A percentile compares a stretch with the other conserved stretches of the same genome.
Conservation (phyloP, 2,888 invertebrate genomes). For the Oscheius sp. region DNA sequence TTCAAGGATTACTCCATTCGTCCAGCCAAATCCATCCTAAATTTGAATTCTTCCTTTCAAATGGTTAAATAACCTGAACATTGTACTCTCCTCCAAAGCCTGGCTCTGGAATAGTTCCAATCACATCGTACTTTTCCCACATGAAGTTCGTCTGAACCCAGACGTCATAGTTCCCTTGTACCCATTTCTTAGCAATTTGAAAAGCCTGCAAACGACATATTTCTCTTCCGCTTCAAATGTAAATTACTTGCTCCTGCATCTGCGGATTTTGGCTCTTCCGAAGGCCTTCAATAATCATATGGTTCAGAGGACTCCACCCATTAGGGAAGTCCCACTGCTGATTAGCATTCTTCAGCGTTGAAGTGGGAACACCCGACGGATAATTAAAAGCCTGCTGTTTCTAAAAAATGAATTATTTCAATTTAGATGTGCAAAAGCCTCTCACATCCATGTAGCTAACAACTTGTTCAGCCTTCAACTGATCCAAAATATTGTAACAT, state of each 20-base stretch:
- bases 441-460: constrained; percentile 52
- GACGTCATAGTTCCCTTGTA: constrained; percentile 57
- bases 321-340: constrained; percentile 68
- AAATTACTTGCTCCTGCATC: constrained; percentile 54
- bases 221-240: not conserved
- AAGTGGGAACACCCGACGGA: constrained; percentile 57
- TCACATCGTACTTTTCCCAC: constrained; percentile 66
- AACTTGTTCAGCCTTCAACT: constrained; percentile 49
- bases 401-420: too few relatives aligned
- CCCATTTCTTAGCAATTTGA: constrained; percentile 59
- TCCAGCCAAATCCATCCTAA: constrained; percentile 67
- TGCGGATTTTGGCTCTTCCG: constrained; percentile 71
- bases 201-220: constrained; percentile 46
- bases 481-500: constrained; percentile 58
- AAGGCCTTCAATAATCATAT: constrained; percentile 83
- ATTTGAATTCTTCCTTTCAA: not conserved
- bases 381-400: constrained; percentile 53
- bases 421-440: too few relatives aligned
- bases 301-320: constrained; percentile 70
- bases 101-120: constrained; percentile 57
- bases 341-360: constrained; percentile 77
- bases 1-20: constrained; percentile 66
- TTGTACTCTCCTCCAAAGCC: constrained; percentile 64
- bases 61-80: constrained; percentile 48
- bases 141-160: constrained; percentile 56